Conservation (phyloP, 2,113 vertebrate genomes). For the Rhipidura dahli region DNA sequence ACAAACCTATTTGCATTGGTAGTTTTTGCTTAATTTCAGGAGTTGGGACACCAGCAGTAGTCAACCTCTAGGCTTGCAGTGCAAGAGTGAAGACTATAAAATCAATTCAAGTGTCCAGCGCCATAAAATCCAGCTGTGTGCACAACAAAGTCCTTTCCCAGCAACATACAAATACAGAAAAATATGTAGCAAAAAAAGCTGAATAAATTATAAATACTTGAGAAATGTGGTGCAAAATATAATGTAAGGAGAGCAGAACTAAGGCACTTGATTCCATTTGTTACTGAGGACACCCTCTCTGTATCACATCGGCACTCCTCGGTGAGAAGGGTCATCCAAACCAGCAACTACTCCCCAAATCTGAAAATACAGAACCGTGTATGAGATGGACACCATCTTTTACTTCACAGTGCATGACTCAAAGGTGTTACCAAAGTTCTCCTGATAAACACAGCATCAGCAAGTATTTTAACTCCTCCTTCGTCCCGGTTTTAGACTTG, state of each 20-base stretch:
- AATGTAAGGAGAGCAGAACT: not conserved
- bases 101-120: not conserved
- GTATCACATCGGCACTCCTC: accelerated
- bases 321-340: not conserved
- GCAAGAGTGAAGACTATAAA: not conserved
- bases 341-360: not conserved
- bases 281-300: not conserved
- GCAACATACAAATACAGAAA: not conserved
- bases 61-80: not conserved
- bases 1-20: constrained; percentile 14
- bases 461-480: not conserved
- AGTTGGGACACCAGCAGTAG: not conserved
- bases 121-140: not conserved
- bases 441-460: not conserved
- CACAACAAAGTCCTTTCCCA: not conserved
- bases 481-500: not conserved
- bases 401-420: not conserved
- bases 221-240: constrained; percentile 25
- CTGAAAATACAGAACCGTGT: not conserved
- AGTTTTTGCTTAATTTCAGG: not conserved
- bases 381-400: not conserved
- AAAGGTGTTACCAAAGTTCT: not conserved
- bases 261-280: constrained; percentile 8
- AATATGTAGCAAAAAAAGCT: not conserved
- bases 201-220: constrained; percentile 55